These are phyloP conservation scores for Hyppa rectilinea DNA, from an alignment of 2,888 invertebrate genomes.

Conservation along the genomic window DNA sequence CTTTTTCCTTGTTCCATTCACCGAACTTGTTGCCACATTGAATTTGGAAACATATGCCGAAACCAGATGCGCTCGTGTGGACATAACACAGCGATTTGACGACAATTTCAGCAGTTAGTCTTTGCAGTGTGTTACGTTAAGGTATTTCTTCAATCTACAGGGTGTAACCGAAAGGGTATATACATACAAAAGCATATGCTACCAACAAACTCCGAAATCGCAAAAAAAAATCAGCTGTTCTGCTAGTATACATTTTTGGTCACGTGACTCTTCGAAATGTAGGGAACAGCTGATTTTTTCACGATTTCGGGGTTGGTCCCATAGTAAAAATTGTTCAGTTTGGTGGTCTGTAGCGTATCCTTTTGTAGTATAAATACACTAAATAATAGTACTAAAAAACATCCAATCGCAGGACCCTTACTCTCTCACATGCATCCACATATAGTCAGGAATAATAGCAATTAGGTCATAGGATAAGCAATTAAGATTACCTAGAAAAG, in stretches of 20 bases:
- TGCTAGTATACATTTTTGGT: too few relatives aligned
- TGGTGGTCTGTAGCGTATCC: too few relatives aligned
- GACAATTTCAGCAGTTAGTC: neutral
- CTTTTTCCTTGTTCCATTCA: constrained; percentile 15
- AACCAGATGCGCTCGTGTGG: neutral
- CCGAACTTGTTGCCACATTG: constrained; percentile 22
- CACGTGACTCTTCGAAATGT: too few relatives aligned
- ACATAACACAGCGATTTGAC: neutral
- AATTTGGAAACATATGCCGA: neutral
- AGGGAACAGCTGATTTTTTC: too few relatives aligned
- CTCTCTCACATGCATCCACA: neutral
- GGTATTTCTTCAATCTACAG: neutral
- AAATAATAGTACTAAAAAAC: neutral
- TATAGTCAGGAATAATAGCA: neutral
- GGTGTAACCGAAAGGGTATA: too few relatives aligned
- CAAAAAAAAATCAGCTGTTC: too few relatives aligned
- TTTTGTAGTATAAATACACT: neutral
- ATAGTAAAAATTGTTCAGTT: too few relatives aligned
- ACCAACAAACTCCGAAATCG: too few relatives aligned
- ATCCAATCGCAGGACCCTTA: neutral
- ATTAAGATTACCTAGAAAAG: constrained; percentile 32
- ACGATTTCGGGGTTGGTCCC: too few relatives aligned
- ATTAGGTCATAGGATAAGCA: constrained; percentile 41
- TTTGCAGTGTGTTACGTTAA: neutral
- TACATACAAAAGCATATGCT: too few relatives aligned